Evolutionary conservation across 1,140 invertebrate genomes (phyloP).

Genomic region (Diplogasteroides magnus): DNA sequence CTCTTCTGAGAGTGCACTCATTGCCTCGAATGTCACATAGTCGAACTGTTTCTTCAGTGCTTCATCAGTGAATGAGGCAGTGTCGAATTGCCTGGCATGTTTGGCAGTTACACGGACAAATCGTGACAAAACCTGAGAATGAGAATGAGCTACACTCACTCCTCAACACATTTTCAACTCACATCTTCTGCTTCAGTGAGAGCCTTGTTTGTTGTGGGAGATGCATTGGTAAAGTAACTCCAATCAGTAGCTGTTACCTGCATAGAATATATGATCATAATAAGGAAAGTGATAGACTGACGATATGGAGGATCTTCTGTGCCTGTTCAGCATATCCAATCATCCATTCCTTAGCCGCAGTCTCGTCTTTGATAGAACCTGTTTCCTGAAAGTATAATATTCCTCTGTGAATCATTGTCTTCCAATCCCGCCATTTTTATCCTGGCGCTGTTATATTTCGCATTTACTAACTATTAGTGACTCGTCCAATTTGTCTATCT

Average conservation of each 20-base stretch:
- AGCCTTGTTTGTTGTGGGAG: slow-evolving; percentile 15
- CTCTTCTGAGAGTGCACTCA: slow-evolving; percentile 24
- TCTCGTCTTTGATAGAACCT: slow-evolving; percentile 35
- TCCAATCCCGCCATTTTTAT: too few species aligned
- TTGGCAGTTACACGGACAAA: slow-evolving; percentile 30
- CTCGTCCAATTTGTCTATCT: too few species aligned
- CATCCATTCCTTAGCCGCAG: slow-evolving; percentile 23
- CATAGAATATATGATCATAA: too few species aligned
- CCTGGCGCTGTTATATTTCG: too few species aligned
- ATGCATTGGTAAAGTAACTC: slow-evolving; percentile 36
- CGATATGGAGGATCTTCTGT: slow-evolving; percentile 20
- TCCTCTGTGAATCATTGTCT: too few species aligned
- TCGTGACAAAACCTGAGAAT: slow-evolving; percentile 16
- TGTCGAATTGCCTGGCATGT: slow-evolving; percentile 36
- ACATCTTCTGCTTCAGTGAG: slow-evolving; percentile 36
- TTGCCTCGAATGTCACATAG: slow-evolving; percentile 34
- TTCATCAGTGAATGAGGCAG: slow-evolving; percentile 17
- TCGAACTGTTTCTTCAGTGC: slow-evolving; percentile 26
- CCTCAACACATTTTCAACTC: too few species aligned
- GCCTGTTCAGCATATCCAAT: slow-evolving; percentile 32
- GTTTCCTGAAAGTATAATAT: slow-evolving; percentile 29
- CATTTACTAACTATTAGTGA: too few species aligned
- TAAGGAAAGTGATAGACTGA: too few species aligned
- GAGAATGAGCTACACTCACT: too few species aligned
- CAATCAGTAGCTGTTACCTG: slow-evolving; percentile 30